A percentile compares a stretch with the other conserved stretches of the same genome.
Evolutionary conservation across 2,888 invertebrate species (phyloP).

Genomic region (Apotomis betuletana): DNA sequence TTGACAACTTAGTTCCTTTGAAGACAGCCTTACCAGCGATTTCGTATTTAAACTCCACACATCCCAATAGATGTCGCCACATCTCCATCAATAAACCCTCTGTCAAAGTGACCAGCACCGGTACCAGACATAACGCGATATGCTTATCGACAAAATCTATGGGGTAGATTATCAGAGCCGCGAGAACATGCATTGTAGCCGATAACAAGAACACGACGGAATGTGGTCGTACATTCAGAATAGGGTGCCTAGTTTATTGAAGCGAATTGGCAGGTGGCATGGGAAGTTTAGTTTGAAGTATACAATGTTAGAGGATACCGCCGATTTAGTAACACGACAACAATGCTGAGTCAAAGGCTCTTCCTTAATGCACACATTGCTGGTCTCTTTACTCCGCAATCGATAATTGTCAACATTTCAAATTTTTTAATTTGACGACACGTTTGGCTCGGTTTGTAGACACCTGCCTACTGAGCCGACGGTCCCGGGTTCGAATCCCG

Average conservation of each 20-base stretch:
- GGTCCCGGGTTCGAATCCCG: too few species aligned
- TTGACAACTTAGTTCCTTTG: too few species aligned
- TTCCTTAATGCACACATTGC: too few species aligned
- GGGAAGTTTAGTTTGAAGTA: slow-evolving; percentile 12
- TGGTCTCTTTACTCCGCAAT: too few species aligned
- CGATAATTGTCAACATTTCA: too few species aligned
- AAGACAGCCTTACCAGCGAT: too few species aligned
- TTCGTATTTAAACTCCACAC: background rate
- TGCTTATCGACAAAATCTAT: slow-evolving; percentile 56
- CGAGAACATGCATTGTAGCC: slow-evolving; percentile 43
- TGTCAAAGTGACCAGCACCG: slow-evolving; percentile 41
- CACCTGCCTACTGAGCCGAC: too few species aligned
- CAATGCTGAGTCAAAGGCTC: too few species aligned
- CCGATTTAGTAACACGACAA: too few species aligned
- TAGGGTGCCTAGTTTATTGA: slow-evolving; percentile 35
- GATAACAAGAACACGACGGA: slow-evolving; percentile 28
- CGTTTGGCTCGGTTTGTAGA: too few species aligned
- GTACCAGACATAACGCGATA: slow-evolving; percentile 49
- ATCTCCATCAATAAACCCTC: slow-evolving; percentile 12
- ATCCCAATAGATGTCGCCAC: background rate
- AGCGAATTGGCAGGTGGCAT: slow-evolving; percentile 29
- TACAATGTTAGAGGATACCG: background rate
- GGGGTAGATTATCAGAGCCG: slow-evolving; percentile 45
- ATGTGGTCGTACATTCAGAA: slow-evolving; percentile 33
- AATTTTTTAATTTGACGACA: too few species aligned